Evolutionary conservation across 2,113 vertebrate species (phyloP).

Genomic region (Noctilio leporinus): DNA sequence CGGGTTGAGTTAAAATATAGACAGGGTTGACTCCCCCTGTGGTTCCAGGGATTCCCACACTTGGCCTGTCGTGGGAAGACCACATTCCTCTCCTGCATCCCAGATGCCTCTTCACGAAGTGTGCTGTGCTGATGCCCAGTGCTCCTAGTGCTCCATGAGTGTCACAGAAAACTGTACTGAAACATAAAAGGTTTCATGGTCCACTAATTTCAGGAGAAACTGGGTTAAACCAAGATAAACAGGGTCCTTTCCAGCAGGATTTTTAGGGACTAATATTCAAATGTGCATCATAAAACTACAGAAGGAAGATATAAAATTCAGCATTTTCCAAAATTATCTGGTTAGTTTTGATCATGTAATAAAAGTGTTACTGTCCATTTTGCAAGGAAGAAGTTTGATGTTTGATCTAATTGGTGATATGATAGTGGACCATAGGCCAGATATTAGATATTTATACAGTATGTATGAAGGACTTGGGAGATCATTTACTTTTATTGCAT

Average conservation of each 20-base stretch:
- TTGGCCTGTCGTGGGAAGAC: neutral
- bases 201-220: neutral
- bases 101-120: neutral
- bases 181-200: neutral
- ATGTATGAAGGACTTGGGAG: neutral
- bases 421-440: neutral
- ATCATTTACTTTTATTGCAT: neutral
- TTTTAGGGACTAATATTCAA: slow-evolving; percentile 28
- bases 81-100: neutral
- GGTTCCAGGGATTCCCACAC: neutral
- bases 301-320: neutral
- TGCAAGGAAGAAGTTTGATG: neutral
- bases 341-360: neutral
- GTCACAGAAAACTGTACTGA: neutral
- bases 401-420: neutral
- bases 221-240: slow-evolving; percentile 20
- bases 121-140: neutral
- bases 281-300: slow-evolving; percentile 4
- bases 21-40: neutral
- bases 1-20: neutral
- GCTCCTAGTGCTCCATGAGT: neutral
- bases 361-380: slow-evolving; percentile 9
- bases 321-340: slow-evolving; percentile 21
- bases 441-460: neutral
- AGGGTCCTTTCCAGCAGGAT: neutral